Evolutionary conservation across 2,888 invertebrate genomes (phyloP).

Genomic region (Cyaniris semiargus): DNA sequence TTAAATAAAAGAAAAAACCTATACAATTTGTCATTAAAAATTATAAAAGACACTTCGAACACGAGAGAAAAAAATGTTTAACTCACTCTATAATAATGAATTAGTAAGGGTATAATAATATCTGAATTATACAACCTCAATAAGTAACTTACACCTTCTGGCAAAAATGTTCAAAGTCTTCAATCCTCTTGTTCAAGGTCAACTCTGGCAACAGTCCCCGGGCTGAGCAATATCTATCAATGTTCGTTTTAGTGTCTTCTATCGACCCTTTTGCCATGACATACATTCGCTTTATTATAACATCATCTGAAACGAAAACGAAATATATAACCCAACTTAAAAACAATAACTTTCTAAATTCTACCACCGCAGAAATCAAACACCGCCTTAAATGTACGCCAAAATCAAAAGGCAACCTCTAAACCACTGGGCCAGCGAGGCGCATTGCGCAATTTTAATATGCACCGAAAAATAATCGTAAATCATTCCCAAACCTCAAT

Average conservation of each 20-base stretch:
- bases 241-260: conserved; percentile 59
- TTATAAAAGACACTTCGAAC: not conserved
- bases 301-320: conserved; percentile 48
- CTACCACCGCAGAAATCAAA: too few relatives aligned
- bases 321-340: not conserved
- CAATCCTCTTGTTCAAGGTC: conserved; percentile 51
- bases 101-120: too few relatives aligned
- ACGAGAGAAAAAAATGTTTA: too few relatives aligned
- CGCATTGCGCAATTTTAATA: too few relatives aligned
- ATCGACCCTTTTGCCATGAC: conserved; percentile 59
- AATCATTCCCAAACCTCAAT: too few relatives aligned
- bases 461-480: too few relatives aligned
- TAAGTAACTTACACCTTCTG: conserved; percentile 55
- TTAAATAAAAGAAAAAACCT: too few relatives aligned
- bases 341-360: too few relatives aligned
- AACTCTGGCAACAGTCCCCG: conserved; percentile 66
- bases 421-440: too few relatives aligned
- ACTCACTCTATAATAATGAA: too few relatives aligned
- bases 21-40: not conserved
- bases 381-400: too few relatives aligned
- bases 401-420: too few relatives aligned
- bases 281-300: conserved; percentile 57
- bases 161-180: conserved; percentile 55
- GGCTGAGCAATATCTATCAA: conserved; percentile 60
- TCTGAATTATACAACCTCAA: not conserved